Percentiles rank a stretch among this genome's conserved stretches.
These are phyloP conservation scores for Acronicta alni DNA, from an alignment of 2,888 invertebrate genomes.

Conservation along the genomic window DNA sequence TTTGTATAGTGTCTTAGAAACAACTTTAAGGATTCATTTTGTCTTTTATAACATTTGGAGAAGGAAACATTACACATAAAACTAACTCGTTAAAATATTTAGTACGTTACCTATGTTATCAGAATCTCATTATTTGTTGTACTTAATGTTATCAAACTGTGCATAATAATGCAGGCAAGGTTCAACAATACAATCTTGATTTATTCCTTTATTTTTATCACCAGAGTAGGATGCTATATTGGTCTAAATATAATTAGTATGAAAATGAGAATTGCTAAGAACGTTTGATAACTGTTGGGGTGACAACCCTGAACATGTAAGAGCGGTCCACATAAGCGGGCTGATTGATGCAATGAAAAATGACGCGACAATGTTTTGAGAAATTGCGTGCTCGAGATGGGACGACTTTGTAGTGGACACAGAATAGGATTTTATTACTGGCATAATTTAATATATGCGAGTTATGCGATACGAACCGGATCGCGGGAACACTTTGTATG, in stretches of 20 bases:
- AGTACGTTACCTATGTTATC: conserved; percentile 23
- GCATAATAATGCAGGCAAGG: conserved; percentile 11
- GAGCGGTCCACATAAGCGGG: conserved; percentile 69
- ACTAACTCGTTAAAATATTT: conserved; percentile 15
- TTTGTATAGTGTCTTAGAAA: conserved; percentile 43
- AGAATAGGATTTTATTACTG: conserved; percentile 85
- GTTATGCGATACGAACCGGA: conserved; percentile 76
- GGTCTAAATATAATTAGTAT: conserved; percentile 13
- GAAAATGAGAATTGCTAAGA: neutral
- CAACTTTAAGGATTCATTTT: conserved; percentile 27
- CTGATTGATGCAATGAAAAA: conserved; percentile 89
- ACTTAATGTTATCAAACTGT: conserved; percentile 22
- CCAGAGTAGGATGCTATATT: conserved; percentile 4
- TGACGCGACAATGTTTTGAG: conserved; percentile 88
- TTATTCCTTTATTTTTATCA: conserved; percentile 34
- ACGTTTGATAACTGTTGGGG: neutral
- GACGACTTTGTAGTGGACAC: conserved; percentile 73
- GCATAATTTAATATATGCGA: conserved; percentile 83
- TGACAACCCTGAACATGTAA: conserved; percentile 73
- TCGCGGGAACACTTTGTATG: conserved; percentile 70
- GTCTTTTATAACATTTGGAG: conserved; percentile 20
- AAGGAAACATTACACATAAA: conserved; percentile 47
- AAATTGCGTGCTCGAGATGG: conserved; percentile 80
- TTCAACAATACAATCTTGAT: conserved; percentile 33
- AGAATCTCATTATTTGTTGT: conserved; percentile 22